Conservation (phyloP, 2,888 invertebrate species). For the Drosophila mulleri region DNA sequence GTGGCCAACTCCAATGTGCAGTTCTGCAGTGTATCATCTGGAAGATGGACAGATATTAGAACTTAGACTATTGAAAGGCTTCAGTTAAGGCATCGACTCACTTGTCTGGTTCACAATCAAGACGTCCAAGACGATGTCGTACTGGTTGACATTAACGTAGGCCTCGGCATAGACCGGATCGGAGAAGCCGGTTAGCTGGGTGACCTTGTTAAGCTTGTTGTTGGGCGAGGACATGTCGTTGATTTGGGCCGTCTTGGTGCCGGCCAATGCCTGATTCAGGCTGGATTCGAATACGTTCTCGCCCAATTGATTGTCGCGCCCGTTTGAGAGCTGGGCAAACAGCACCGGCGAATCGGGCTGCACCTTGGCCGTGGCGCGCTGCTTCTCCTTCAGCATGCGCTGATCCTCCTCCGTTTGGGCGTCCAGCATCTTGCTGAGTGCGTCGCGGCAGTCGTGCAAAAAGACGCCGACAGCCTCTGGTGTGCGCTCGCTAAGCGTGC, state of each 20-base stretch:
- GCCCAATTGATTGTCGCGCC: slow-evolving; percentile 87
- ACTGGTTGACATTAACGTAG: slow-evolving; percentile 99
- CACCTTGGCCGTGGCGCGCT: slow-evolving; percentile 89
- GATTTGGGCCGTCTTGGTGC: slow-evolving; percentile 85
- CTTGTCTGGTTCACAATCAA: slow-evolving; percentile 99
- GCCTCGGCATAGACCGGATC: slow-evolving; percentile 99
- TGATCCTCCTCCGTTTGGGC: slow-evolving; percentile 89
- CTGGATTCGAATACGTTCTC: slow-evolving; percentile 96
- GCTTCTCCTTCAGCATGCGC: slow-evolving; percentile 87
- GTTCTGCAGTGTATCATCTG: slow-evolving; percentile 97
- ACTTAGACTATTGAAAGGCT: neutral
- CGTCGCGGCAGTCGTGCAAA: slow-evolving; percentile 90
- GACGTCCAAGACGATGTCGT: slow-evolving; percentile 99
- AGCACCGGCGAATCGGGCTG: slow-evolving; percentile 94
- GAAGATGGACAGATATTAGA: neutral
- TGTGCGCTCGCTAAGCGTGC: slow-evolving; percentile 90
- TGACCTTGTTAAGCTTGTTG: slow-evolving; percentile 91
- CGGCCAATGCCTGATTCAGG: slow-evolving; percentile 94
- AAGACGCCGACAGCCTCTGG: slow-evolving; percentile 90
- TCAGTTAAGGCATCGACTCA: slow-evolving; percentile 80
- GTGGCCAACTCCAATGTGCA: slow-evolving; percentile 99
- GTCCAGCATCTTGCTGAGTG: slow-evolving; percentile 93
- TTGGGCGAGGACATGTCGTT: slow-evolving; percentile 86
- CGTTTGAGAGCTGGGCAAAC: slow-evolving; percentile 91
- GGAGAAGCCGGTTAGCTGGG: slow-evolving; percentile 99